Evolutionary conservation across 2,888 invertebrate genomes (phyloP).

Genomic region (Tortricodes alternella): DNA sequence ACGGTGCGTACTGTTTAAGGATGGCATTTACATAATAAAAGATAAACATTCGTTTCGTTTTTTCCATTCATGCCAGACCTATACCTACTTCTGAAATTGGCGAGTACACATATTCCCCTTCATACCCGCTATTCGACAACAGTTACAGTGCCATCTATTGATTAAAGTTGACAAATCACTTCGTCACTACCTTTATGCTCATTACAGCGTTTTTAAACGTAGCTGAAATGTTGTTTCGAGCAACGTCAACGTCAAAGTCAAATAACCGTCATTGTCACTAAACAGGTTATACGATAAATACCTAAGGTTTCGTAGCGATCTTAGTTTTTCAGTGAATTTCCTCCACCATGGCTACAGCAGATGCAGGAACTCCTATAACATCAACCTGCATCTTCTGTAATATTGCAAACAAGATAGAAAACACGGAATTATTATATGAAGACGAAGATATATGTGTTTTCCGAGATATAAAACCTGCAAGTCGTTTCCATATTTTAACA

Average conservation of each 20-base stretch:
- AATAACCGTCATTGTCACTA: neutral
- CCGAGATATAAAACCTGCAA: constrained; percentile 91
- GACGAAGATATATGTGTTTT: constrained; percentile 91
- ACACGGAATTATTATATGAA: constrained; percentile 86
- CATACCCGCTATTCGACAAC: neutral
- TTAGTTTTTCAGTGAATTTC: neutral
- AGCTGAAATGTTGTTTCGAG: neutral
- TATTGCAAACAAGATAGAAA: constrained; percentile 84
- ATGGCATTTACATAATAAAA: no score
- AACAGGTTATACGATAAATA: neutral
- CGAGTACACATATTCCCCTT: no score
- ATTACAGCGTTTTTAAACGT: neutral
- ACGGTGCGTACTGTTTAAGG: no score
- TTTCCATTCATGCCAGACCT: no score
- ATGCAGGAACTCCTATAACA: constrained; percentile 37
- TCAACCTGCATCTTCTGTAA: constrained; percentile 88
- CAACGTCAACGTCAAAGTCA: neutral
- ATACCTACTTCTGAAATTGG: no score
- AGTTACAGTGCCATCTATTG: neutral
- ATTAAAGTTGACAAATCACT: neutral
- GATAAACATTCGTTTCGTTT: no score
- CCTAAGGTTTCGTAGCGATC: no score
- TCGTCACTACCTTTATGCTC: neutral
- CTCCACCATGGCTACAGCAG: constrained; percentile 2
- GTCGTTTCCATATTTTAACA: constrained; percentile 90